Conservation (phyloP, 2,113 vertebrate genomes). For the Mustela nigripes region DNA sequence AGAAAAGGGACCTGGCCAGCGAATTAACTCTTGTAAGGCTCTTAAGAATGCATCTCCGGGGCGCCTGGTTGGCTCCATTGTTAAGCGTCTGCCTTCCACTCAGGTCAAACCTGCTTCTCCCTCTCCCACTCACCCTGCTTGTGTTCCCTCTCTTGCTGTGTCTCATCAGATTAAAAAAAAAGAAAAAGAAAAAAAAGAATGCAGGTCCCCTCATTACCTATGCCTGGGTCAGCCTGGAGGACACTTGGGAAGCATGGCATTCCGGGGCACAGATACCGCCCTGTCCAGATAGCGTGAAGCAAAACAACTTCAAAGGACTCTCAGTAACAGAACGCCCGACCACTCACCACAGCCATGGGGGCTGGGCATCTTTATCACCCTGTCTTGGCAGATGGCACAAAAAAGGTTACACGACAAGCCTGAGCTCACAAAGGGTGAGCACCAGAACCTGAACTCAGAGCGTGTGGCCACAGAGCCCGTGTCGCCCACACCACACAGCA, state of each 20-base stretch:
- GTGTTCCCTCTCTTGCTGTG: too few relatives aligned
- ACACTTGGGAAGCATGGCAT: not conserved
- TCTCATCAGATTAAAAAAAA: too few relatives aligned
- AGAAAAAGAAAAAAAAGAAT: too few relatives aligned
- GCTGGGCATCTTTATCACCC: not conserved
- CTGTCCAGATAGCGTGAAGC: not conserved
- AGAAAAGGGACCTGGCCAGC: not conserved
- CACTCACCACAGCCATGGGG: not conserved
- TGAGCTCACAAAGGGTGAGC: not conserved
- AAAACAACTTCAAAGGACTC: not conserved
- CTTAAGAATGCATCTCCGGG: not conserved
- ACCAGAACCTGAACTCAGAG: not conserved
- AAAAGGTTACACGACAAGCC: not conserved
- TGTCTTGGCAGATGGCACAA: not conserved
- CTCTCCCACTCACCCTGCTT: too few relatives aligned
- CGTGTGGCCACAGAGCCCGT: not conserved
- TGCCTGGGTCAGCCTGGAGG: not conserved
- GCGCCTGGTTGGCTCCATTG: too few relatives aligned
- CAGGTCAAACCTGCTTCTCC: too few relatives aligned
- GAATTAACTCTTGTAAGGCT: not conserved
- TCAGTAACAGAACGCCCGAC: not conserved
- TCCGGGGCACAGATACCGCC: not conserved
- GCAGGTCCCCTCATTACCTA: not conserved
- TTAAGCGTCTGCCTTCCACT: too few relatives aligned
- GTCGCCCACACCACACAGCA: not conserved